Percentiles rank a stretch among this genome's conserved stretches.
These are phyloP conservation scores for Cololabis saira DNA, from an alignment of 2,113 vertebrate species.

Conservation along the genomic window DNA sequence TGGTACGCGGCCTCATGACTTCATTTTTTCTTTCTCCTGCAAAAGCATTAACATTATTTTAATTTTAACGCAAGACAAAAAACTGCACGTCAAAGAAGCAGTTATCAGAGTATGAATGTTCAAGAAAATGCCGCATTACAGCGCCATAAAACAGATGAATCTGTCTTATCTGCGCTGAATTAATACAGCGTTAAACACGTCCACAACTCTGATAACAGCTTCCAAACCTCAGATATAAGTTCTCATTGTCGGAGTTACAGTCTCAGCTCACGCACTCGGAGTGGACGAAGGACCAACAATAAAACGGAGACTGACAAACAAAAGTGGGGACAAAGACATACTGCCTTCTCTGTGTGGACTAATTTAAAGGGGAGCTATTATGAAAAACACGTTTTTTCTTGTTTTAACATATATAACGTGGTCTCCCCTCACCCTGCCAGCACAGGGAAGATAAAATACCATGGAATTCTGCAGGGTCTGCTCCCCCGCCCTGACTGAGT, in stretches of 20 bases:
- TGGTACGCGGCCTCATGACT: constrained; percentile 83
- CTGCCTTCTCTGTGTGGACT: constrained; percentile 34
- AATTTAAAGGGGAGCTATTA: too few relatives aligned
- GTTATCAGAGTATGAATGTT: neutral
- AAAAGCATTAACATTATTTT: constrained; percentile 27
- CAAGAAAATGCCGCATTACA: neutral
- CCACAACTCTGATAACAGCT: neutral
- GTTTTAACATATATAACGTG: too few relatives aligned
- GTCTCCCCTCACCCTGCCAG: too few relatives aligned
- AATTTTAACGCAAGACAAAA: neutral
- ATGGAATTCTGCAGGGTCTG: too few relatives aligned
- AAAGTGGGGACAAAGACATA: constrained; percentile 18
- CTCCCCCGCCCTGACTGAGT: too few relatives aligned
- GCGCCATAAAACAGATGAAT: neutral
- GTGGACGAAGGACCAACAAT: constrained; percentile 16
- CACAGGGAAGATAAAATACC: too few relatives aligned
- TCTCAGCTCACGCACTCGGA: constrained; percentile 12
- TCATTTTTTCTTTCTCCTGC: constrained; percentile 74
- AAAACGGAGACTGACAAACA: constrained; percentile 9
- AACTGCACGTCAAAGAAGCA: too few relatives aligned
- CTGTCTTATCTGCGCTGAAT: neutral
- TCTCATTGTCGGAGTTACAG: constrained; percentile 12
- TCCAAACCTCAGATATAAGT: neutral
- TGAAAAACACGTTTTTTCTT: too few relatives aligned
- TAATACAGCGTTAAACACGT: neutral